Percentiles rank a stretch among this genome's conserved stretches.
Evolutionary conservation across 2,797 vertebrate genomes (phyloP).

Genomic region (Lophius americanus): DNA sequence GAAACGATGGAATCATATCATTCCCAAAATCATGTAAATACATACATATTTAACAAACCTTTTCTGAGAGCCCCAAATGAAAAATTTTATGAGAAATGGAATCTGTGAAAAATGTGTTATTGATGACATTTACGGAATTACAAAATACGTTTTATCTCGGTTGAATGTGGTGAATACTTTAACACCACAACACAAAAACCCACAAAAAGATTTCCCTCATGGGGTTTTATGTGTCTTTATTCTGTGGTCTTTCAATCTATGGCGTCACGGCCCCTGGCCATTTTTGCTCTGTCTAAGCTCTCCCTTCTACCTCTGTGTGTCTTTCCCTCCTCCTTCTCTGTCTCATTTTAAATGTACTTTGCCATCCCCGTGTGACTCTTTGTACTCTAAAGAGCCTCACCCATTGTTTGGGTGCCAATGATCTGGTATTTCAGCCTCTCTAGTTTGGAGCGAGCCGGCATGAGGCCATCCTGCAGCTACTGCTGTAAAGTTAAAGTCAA

Average conservation of each 20-base stretch:
- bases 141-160: no score
- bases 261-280: not conserved
- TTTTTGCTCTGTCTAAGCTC: slow-evolving; percentile 5
- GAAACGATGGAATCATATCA: slow-evolving; percentile 32
- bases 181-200: no score
- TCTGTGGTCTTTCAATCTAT: slow-evolving; percentile 9
- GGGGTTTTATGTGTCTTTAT: not conserved
- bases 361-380: slow-evolving; percentile 2
- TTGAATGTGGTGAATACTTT: no score
- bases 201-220: no score
- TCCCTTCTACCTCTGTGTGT: not conserved
- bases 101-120: no score
- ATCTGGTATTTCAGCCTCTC: slow-evolving; percentile 14
- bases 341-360: slow-evolving; percentile 24
- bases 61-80: not conserved
- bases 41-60: not conserved
- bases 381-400: slow-evolving; percentile 14
- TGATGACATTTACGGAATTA: no score
- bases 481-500: slow-evolving; percentile 43
- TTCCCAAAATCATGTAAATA: slow-evolving; percentile 35
- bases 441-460: slow-evolving; percentile 13
- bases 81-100: slow-evolving; percentile 1
- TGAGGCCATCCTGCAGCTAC: slow-evolving; percentile 38
- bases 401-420: slow-evolving; percentile 12
- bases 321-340: not conserved